Base-by-base conservation (phyloP, 2,797 vertebrate species). In the Lithobates pipiens region DNA sequence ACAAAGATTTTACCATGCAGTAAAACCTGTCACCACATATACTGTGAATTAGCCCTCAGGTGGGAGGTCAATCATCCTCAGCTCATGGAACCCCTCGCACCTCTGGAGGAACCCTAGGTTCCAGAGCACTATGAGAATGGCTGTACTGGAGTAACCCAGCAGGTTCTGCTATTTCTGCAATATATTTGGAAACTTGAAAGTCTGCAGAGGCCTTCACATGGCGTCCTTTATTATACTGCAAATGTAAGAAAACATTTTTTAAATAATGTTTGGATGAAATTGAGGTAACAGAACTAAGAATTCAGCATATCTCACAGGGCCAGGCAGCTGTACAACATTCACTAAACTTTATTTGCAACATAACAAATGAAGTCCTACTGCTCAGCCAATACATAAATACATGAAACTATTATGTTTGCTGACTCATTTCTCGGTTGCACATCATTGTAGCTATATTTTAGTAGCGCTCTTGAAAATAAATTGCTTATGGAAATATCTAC, bases 291-390 rank as follows among this genome's bases (percentile, higher is more conserved):
- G 50, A 21, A 21, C 2, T 54, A 54, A 21, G 16, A 54, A 54
- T 18, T 18, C 50, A 61, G 54, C 54, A 61, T 61, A 61, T 61
- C 50, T 76, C 25, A 57, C 16, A 11, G 27, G 74, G n/a, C 29
- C 32, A 65, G 61, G 76, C 54, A 54, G 44, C 36, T 57, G 78
- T 29, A 54, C 44, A 57, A 32, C 27, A n/a, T 72, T 21, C 69
- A 72, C 57, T 71, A 46, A 71, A 81, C 70, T 72, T 72, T 39
- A 72, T 72, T 42, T 23, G 70, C 21, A 81, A 70, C 57, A 57
- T 54, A 81, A 69, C n/a, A 69, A 80, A 27, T 29, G 5, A 50
- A 79, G 2, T 6, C 77, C 27, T 29, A 34, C 11, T n/a, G 25
- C 10, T 61, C 46, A 18, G 46, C 68, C n/a, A 42, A n/a, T 72